phyloP scores from a whole-genome alignment of 2,888 invertebrate species.

The Harpagoxenus sublaevis region DNA sequence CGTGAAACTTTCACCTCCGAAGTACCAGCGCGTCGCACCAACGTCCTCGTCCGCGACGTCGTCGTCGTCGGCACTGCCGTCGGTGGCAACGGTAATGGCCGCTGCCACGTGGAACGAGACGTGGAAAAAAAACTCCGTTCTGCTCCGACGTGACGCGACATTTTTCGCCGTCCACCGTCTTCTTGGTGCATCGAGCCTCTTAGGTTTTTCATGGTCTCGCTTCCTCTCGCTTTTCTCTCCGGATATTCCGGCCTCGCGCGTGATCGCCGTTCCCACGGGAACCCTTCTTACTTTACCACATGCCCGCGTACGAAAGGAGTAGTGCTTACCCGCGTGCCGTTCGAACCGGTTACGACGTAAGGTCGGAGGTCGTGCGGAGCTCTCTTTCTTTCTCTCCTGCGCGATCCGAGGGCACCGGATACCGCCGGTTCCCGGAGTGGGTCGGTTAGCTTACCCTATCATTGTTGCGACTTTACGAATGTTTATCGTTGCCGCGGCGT shows the following conservation, averaged over 20 bases:
- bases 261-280: slow-evolving; percentile 68
- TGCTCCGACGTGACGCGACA: slow-evolving; percentile 49
- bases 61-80: not conserved
- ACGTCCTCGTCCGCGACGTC: slow-evolving; percentile 13
- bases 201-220: slow-evolving; percentile 31
- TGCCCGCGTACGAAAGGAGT: slow-evolving; percentile 60
- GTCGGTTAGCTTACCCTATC: slow-evolving; percentile 67
- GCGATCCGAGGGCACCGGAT: slow-evolving; percentile 50
- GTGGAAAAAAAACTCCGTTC: slow-evolving; percentile 40
- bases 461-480: slow-evolving; percentile 70
- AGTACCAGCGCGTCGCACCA: slow-evolving; percentile 46
- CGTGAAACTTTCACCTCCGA: slow-evolving; percentile 70
- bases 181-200: slow-evolving; percentile 38
- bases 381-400: slow-evolving; percentile 57
- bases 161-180: slow-evolving; percentile 36
- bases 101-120: slow-evolving; percentile 18
- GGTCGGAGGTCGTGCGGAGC: slow-evolving; percentile 73
- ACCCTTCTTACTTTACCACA: slow-evolving; percentile 46
- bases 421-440: slow-evolving; percentile 60
- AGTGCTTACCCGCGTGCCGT: slow-evolving; percentile 51
- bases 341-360: slow-evolving; percentile 72
- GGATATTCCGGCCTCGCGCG: slow-evolving; percentile 51
- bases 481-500: slow-evolving; percentile 62
- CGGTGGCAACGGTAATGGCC: slow-evolving; percentile 48
- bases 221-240: slow-evolving; percentile 31